Percentiles rank a stretch among this genome's conserved stretches.
phyloP scores from a whole-genome alignment of 1,140 invertebrate species.

The Tyrophagus putrescentiae region DNA sequence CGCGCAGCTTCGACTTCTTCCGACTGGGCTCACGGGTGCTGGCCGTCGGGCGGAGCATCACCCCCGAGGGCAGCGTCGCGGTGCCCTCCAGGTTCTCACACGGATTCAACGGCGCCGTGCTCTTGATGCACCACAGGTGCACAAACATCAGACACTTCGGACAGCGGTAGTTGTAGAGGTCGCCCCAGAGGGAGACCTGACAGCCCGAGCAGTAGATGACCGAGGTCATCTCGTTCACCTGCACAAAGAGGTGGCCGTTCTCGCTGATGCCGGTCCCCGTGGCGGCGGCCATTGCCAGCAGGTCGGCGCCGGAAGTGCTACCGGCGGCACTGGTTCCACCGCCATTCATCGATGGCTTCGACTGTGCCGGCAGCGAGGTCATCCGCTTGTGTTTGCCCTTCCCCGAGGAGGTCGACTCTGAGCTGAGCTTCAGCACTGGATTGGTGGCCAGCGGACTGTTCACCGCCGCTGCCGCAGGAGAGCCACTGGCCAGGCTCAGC shows the following conservation, averaged over 20 bases:
- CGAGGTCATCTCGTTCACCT: background rate
- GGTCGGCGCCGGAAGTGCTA: background rate
- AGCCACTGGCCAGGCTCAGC: too few species aligned
- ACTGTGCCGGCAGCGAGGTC: background rate
- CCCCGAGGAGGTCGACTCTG: background rate
- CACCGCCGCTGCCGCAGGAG: too few species aligned
- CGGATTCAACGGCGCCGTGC: background rate
- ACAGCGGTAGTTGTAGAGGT: background rate
- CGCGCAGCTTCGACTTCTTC: background rate
- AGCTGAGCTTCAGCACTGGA: conserved; percentile 12
- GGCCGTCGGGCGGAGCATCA: background rate
- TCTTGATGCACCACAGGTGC: conserved; percentile 14
- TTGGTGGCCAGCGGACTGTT: background rate
- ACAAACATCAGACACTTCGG: conserved; percentile 10
- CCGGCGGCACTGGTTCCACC: background rate
- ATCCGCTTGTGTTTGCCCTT: conserved; percentile 11
- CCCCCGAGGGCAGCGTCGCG: background rate
- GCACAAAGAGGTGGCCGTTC: background rate
- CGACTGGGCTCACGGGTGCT: background rate
- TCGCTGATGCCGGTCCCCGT: background rate
- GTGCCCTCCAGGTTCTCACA: conserved; percentile 4
- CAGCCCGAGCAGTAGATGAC: conserved; percentile 5
- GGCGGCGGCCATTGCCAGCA: background rate
- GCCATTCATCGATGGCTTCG: conserved; percentile 1
- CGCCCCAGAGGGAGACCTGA: conserved; percentile 6